Percentiles rank a stretch among this genome's conserved stretches.
Conservation (phyloP, 2,888 invertebrate genomes). For the Sarcophaga carnaria region DNA sequence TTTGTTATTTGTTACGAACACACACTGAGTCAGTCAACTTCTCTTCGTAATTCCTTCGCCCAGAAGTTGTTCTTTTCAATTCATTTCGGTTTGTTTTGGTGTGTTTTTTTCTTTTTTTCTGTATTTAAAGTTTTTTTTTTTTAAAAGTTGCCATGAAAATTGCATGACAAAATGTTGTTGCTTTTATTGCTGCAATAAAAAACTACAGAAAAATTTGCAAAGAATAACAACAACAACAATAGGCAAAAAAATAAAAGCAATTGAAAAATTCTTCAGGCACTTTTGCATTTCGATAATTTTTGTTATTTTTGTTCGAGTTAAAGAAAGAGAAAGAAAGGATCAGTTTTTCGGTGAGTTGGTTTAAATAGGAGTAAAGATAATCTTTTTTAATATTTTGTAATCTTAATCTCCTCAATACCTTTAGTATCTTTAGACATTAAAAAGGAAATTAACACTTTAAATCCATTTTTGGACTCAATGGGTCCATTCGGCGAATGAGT, state of each 20-base stretch:
- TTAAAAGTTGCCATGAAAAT: slow-evolving; percentile 53
- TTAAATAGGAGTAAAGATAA: too few species aligned
- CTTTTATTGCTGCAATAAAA: not conserved
- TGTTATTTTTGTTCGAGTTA: not conserved
- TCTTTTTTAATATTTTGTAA: too few species aligned
- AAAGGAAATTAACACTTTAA: too few species aligned
- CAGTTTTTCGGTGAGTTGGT: not conserved
- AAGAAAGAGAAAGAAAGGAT: not conserved
- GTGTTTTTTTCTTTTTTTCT: not conserved
- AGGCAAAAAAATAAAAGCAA: not conserved
- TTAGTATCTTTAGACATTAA: too few species aligned
- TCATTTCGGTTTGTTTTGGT: too few species aligned
- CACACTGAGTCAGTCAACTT: too few species aligned
- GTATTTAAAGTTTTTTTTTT: slow-evolving; percentile 16
- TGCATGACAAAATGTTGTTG: slow-evolving; percentile 23
- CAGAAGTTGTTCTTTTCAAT: too few species aligned
- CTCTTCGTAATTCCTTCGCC: too few species aligned
- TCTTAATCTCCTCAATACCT: too few species aligned
- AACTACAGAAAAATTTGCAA: not conserved
- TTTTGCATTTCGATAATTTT: not conserved
- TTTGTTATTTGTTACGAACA: too few species aligned
- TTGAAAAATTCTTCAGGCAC: not conserved
- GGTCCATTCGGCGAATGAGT: too few species aligned
- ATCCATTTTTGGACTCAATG: too few species aligned
- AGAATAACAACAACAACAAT: not conserved